phyloP scores from a whole-genome alignment of 2,113 vertebrate genomes.

The Corythaixoides concolor region DNA sequence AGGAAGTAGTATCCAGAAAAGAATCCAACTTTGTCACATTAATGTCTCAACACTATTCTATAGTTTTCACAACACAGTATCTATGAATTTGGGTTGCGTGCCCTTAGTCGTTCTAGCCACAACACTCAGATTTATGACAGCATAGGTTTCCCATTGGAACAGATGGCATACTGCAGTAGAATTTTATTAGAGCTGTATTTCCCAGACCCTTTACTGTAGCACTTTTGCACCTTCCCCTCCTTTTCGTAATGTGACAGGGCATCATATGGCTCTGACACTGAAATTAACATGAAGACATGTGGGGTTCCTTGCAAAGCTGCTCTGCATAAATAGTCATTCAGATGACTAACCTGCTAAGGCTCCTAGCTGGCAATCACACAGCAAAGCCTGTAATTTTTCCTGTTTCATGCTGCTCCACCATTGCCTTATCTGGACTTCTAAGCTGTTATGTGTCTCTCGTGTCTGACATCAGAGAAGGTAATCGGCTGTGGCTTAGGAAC shows the following conservation, averaged over 20 bases:
- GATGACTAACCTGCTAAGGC: constrained; percentile 10
- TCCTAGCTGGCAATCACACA: background rate
- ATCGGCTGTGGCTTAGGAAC: constrained; percentile 14
- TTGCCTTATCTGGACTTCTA: constrained; percentile 5
- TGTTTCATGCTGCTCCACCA: background rate
- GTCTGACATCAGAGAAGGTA: constrained; percentile 18
- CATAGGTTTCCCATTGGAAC: constrained; percentile 15
- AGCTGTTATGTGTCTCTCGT: background rate
- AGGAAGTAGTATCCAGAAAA: background rate
- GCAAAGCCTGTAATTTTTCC: constrained; percentile 20
- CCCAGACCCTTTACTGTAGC: background rate
- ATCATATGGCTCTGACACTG: background rate
- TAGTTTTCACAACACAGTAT: background rate
- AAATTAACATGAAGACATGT: background rate
- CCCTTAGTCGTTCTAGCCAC: constrained; percentile 14
- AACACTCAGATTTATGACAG: constrained; percentile 26
- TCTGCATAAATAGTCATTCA: constrained; percentile 21
- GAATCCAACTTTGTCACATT: background rate
- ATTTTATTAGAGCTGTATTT: constrained; percentile 29
- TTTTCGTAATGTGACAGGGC: background rate
- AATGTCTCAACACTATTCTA: background rate
- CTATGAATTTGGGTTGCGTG: background rate
- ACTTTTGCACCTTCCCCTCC: background rate
- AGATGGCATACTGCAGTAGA: constrained; percentile 30
- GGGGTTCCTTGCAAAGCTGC: constrained; percentile 8